These are phyloP conservation scores for Ia io DNA, from an alignment of 2,113 vertebrate genomes.

Conservation along the genomic window DNA sequence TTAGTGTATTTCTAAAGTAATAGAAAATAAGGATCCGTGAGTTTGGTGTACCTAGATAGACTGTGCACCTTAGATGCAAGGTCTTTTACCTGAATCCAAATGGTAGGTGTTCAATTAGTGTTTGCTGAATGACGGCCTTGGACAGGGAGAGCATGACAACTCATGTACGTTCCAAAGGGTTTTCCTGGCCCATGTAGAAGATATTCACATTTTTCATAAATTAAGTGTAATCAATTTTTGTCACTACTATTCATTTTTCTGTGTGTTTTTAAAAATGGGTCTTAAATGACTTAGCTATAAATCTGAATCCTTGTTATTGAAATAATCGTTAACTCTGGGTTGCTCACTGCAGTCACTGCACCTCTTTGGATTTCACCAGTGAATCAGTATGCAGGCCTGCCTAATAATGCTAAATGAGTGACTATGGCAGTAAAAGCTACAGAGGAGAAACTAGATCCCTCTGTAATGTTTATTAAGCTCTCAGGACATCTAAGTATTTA, in stretches of 20 bases:
- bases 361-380: background rate
- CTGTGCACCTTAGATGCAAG: background rate
- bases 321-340: background rate
- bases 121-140: background rate
- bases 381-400: background rate
- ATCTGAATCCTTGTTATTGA: background rate
- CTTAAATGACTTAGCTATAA: background rate
- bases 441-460: background rate
- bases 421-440: background rate
- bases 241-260: background rate
- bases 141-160: background rate
- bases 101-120: background rate
- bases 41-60: background rate
- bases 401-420: background rate
- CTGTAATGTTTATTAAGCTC: background rate
- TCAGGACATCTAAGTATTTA: background rate
- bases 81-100: background rate
- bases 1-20: background rate
- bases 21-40: background rate
- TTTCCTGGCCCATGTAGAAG: background rate
- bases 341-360: background rate
- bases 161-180: background rate
- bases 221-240: background rate
- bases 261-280: background rate
- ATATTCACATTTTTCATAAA: background rate